Conservation (phyloP, 2,888 invertebrate species). For the Rhagophthalmus giganteus region DNA sequence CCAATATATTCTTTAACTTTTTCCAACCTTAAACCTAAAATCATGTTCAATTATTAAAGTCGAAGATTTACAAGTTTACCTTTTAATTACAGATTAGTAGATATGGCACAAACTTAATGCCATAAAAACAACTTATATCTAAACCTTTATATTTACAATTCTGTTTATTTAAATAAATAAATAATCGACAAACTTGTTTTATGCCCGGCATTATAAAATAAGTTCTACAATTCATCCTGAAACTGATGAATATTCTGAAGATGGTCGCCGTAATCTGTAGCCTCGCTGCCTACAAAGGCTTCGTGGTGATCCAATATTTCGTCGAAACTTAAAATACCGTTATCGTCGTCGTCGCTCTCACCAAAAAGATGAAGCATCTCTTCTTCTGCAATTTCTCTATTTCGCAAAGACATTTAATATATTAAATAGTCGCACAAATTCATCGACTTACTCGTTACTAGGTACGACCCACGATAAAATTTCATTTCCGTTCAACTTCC, state of each 20-base stretch:
- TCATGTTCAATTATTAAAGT: too few species aligned
- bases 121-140: too few species aligned
- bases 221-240: slow-evolving; percentile 74
- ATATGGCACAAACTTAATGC: too few species aligned
- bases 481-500: slow-evolving; percentile 75
- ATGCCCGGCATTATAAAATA: neutral
- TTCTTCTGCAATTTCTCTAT: slow-evolving; percentile 85
- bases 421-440: too few species aligned
- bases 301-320: slow-evolving; percentile 86
- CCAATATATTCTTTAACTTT: too few species aligned
- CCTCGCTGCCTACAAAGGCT: slow-evolving; percentile 91
- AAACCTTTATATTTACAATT: too few species aligned
- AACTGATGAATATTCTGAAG: slow-evolving; percentile 77
- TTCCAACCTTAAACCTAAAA: too few species aligned
- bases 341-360: slow-evolving; percentile 82
- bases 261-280: slow-evolving; percentile 85
- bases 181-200: too few species aligned
- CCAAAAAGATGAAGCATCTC: slow-evolving; percentile 90
- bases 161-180: too few species aligned
- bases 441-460: slow-evolving; percentile 81
- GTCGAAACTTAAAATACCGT: slow-evolving; percentile 73
- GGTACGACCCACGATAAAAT: slow-evolving; percentile 89
- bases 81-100: too few species aligned
- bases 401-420: too few species aligned
- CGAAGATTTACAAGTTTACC: too few species aligned